Evolutionary conservation across 1,140 invertebrate species (phyloP), one percentile per base, ranked within the genome.

Genomic region (Meloidogyne exigua): DNA sequence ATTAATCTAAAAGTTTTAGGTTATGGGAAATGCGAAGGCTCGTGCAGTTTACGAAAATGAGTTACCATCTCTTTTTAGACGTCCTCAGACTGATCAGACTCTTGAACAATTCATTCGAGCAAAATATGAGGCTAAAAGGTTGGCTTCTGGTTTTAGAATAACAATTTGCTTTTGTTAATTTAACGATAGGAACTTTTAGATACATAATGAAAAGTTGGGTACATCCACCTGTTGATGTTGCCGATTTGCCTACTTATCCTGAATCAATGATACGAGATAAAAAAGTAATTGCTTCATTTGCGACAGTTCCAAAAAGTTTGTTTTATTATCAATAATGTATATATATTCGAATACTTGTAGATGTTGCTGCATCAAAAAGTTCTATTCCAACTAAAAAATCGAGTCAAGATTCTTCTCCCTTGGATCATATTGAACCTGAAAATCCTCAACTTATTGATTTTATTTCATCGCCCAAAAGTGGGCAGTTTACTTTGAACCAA

Each of bases 91-190:
- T 74, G 95, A 98, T 66, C 78, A 83, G 69, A 49, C 72, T 28
- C 89, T 98, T 26, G 95, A 98, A 88, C 91, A 92, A 68, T 99
- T 99, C 88, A 95, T 98, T 79, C 90, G 95, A 72, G 93, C 94
- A 62, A 99, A 98, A 90, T 98, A 98, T 89, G 96, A 98, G 88
- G 92, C 94, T 83, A 98, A 96, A 89, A 97, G 96, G 87, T 98
- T 97, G 18, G n/a, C 23, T 10, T 39, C 39, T 10, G 18, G 57
- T 42, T 3, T 2, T 32, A 3, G 7, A 32, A 2, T 32, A 32
- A 32, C 28, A 32, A 32, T 32, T 32, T 32, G 7, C 28, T 32
- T 32, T 32, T n/a, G n/a, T n/a, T n/a, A n/a, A n/a, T n/a, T n/a
- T n/a, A n/a, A n/a, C n/a, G n/a, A n/a, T n/a, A n/a, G n/a, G n/a